These are phyloP conservation scores for Teinopalpus imperialis DNA, from an alignment of 2,888 invertebrate genomes.

Conservation along the genomic window DNA sequence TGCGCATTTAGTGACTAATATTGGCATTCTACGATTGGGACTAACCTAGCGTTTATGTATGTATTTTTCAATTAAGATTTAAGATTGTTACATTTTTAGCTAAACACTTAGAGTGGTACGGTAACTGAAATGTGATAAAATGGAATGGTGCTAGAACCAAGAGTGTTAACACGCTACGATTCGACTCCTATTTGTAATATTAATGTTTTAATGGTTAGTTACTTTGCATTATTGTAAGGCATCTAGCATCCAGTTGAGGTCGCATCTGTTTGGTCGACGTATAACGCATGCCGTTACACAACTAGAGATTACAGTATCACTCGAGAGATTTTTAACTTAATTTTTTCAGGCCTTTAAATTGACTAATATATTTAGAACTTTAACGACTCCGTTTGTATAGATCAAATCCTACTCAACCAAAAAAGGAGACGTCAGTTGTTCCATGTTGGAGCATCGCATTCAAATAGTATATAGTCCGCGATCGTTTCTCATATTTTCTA, in stretches of 20 bases:
- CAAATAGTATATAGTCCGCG: conserved; percentile 53
- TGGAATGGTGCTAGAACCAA: conserved; percentile 83
- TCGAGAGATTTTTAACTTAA: conserved; percentile 72
- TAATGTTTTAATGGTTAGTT: conserved; percentile 78
- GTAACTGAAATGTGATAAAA: conserved; percentile 83
- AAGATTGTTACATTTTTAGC: conserved; percentile 83
- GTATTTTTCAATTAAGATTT: conserved; percentile 80
- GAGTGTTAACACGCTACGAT: conserved; percentile 82
- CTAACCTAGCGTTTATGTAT: conserved; percentile 82
- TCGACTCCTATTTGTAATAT: conserved; percentile 80
- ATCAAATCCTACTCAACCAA: conserved; percentile 70
- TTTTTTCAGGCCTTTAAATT: conserved; percentile 71
- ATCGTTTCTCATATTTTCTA: conserved; percentile 55
- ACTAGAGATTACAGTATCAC: conserved; percentile 80
- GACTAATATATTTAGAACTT: conserved; percentile 71
- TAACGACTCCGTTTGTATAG: conserved; percentile 67
- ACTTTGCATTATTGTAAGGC: conserved; percentile 75
- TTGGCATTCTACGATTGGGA: conserved; percentile 83
- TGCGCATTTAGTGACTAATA: conserved; percentile 80
- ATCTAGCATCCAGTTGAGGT: conserved; percentile 77
- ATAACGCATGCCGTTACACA: conserved; percentile 55
- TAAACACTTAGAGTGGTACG: conserved; percentile 83
- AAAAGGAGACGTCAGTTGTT: conserved; percentile 53
- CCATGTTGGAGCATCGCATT: conserved; percentile 53
- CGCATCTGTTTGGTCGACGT: conserved; percentile 66